These are phyloP conservation scores for Mimumesa dahlbomi DNA, from an alignment of 2,888 invertebrate species.

Conservation along the genomic window DNA sequence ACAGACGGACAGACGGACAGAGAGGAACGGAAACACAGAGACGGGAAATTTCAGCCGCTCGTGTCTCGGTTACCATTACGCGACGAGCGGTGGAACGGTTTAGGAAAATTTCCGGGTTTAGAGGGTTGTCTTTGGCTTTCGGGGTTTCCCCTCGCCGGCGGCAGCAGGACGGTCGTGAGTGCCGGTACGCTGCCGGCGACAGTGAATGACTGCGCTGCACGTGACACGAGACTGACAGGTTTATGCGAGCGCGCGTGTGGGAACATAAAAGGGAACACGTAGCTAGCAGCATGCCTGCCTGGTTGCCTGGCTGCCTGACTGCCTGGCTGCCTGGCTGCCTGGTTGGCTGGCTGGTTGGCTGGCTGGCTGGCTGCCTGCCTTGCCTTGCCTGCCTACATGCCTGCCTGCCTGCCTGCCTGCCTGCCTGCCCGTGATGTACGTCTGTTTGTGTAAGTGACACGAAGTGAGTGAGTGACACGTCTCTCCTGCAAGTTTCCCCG, in stretches of 20 bases:
- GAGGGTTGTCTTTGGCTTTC: not conserved
- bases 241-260: slow-evolving; percentile 79
- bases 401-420: slow-evolving; percentile 66
- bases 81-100: too few relatives aligned
- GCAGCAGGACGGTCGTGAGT: slow-evolving; percentile 62
- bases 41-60: too few relatives aligned
- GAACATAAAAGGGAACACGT: slow-evolving; percentile 78
- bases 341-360: slow-evolving; percentile 66
- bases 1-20: too few relatives aligned
- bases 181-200: slow-evolving; percentile 75
- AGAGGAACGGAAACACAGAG: too few relatives aligned
- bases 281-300: slow-evolving; percentile 69
- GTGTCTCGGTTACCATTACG: too few relatives aligned
- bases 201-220: slow-evolving; percentile 79
- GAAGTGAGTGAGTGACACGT: slow-evolving; percentile 78
- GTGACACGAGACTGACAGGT: slow-evolving; percentile 80
- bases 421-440: slow-evolving; percentile 78
- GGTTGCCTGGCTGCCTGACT: slow-evolving; percentile 4
- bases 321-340: slow-evolving; percentile 52
- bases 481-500: slow-evolving; percentile 57
- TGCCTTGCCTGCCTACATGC: slow-evolving; percentile 43
- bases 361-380: slow-evolving; percentile 63
- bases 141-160: slow-evolving; percentile 51
- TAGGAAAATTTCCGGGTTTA: not conserved
- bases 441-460: slow-evolving; percentile 80